These are phyloP conservation scores for Morone chrysops DNA, from an alignment of 2,113 vertebrate species.

Conservation along the genomic window DNA sequence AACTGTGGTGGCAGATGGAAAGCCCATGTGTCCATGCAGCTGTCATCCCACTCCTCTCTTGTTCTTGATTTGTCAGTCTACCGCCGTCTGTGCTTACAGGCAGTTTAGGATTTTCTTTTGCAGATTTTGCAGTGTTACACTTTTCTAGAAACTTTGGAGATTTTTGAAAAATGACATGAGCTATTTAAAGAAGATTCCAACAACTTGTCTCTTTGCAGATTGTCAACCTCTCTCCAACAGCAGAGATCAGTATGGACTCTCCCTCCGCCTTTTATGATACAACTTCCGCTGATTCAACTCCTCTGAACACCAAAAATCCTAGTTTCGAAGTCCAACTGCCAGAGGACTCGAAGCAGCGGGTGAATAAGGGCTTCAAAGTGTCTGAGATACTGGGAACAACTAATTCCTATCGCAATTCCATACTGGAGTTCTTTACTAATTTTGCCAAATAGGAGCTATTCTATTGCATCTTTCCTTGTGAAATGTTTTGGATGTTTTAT, in stretches of 20 bases:
- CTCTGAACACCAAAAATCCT: constrained; percentile 87
- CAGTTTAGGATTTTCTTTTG: neutral
- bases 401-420: constrained; percentile 74
- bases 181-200: neutral
- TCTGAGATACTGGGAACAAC: constrained; percentile 83
- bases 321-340: constrained; percentile 88
- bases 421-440: constrained; percentile 83
- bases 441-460: constrained; percentile 76
- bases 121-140: neutral
- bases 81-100: neutral
- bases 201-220: constrained; percentile 84
- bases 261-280: constrained; percentile 86
- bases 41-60: constrained; percentile 23
- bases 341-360: constrained; percentile 91
- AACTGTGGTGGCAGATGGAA: constrained; percentile 34
- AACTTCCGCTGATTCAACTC: constrained; percentile 83
- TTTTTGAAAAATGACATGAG: neutral
- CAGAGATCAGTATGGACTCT: constrained; percentile 88
- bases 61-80: constrained; percentile 6
- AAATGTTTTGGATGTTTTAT: constrained; percentile 48
- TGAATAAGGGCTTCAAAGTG: constrained; percentile 93
- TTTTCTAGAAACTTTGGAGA: neutral
- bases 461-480: constrained; percentile 31
- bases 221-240: constrained; percentile 90
- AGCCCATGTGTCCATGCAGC: constrained; percentile 44